Conservation (phyloP, 2,888 invertebrate genomes). For the Cryptocheilus praepositus region DNA sequence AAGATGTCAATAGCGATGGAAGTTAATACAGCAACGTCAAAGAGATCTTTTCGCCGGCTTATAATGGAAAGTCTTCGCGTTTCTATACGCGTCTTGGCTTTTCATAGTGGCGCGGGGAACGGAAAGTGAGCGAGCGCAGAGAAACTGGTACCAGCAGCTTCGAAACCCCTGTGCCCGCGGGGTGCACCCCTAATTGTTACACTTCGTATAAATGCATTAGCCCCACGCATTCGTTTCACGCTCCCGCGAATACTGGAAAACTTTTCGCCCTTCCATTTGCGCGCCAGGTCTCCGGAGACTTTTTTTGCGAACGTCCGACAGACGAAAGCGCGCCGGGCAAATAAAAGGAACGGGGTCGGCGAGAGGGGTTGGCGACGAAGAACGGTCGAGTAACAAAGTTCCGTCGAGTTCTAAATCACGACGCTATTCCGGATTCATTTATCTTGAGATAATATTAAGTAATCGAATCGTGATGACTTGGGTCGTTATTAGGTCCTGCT, state of each 20-base stretch:
- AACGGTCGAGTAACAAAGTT: constrained; percentile 1
- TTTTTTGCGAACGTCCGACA: constrained; percentile 18
- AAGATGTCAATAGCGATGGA: too few species aligned
- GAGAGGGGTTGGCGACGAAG: neutral
- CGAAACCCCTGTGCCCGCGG: constrained; percentile 2
- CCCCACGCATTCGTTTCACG: constrained; percentile 71
- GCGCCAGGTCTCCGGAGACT: constrained; percentile 39
- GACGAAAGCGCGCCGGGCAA: neutral
- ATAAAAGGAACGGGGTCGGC: constrained; percentile 4
- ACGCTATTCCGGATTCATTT: too few species aligned
- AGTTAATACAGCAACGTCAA: too few species aligned
- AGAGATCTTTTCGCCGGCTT: too few species aligned
- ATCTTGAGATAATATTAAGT: too few species aligned
- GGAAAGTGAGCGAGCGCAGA: neutral
- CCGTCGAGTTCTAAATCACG: constrained; percentile 10
- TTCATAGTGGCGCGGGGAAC: too few species aligned
- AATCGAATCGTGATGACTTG: too few species aligned
- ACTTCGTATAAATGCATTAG: constrained; percentile 73
- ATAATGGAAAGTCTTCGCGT: constrained; percentile 9
- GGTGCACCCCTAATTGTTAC: constrained; percentile 66
- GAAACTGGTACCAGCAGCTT: neutral
- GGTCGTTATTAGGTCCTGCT: too few species aligned
- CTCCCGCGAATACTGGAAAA: constrained; percentile 54
- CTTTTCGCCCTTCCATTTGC: constrained; percentile 35
- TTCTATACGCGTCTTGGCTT: too few species aligned